A percentile compares a stretch with the other conserved stretches of the same genome.
Conservation (phyloP, 2,797 vertebrate species). For the Sebastes melanostomus region DNA sequence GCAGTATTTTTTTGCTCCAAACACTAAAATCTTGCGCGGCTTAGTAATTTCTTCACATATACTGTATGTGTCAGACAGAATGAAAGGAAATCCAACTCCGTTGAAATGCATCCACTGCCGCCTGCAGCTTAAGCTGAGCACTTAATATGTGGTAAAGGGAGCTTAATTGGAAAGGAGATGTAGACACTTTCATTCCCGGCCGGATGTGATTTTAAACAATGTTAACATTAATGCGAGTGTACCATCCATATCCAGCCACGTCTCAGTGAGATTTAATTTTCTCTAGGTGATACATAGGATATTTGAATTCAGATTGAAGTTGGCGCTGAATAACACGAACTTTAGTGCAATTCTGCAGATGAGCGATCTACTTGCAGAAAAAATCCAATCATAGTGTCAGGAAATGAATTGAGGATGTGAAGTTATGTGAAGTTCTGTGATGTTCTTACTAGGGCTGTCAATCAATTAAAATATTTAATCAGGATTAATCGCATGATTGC, state of each 20-base stretch:
- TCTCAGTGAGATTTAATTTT: conserved; percentile 65
- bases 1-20: conserved; percentile 33
- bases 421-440: neutral
- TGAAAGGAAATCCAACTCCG: conserved; percentile 63
- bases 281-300: conserved; percentile 32
- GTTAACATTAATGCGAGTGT: conserved; percentile 71
- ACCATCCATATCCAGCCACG: conserved; percentile 56
- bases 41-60: conserved; percentile 64
- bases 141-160: conserved; percentile 66
- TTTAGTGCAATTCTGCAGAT: neutral
- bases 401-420: conserved; percentile 9
- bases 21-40: conserved; percentile 60
- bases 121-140: conserved; percentile 63
- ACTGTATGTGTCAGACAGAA: conserved; percentile 59
- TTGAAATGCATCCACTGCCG: conserved; percentile 60
- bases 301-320: conserved; percentile 38
- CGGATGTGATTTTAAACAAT: conserved; percentile 67
- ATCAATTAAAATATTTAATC: neutral
- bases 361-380: conserved; percentile 6
- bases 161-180: conserved; percentile 68
- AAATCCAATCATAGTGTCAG: conserved; percentile 1
- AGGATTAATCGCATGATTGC: neutral
- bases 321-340: conserved; percentile 17
- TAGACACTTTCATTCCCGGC: conserved; percentile 51
- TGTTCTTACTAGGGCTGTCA: neutral